Evolutionary conservation across 2,888 invertebrate species (phyloP).

Genomic region (Tetragnatha montana): DNA sequence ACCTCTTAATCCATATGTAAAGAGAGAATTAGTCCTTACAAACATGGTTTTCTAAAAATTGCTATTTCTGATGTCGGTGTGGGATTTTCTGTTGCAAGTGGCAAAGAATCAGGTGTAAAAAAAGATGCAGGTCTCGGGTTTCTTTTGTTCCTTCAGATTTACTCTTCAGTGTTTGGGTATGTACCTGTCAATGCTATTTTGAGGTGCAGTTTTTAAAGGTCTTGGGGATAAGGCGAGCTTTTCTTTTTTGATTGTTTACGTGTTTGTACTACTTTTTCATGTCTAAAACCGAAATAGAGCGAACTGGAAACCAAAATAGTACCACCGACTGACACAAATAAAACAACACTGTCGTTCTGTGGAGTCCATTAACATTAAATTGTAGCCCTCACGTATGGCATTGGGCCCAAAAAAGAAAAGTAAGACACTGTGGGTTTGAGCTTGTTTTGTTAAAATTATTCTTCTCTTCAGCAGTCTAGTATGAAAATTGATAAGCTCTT

Average conservation of each 20-base stretch:
- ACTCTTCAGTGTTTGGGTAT: slow-evolving; percentile 4
- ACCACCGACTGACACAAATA: background rate
- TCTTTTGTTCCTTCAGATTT: slow-evolving; percentile 17
- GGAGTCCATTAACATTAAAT: background rate
- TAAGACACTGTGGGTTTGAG: too few species aligned
- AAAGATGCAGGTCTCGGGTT: background rate
- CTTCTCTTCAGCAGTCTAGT: too few species aligned
- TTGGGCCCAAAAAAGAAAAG: too few species aligned
- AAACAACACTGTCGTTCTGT: background rate
- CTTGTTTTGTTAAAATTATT: too few species aligned
- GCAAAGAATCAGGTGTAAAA: background rate
- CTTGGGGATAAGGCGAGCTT: background rate
- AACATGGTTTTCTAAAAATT: background rate
- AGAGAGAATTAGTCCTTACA: background rate
- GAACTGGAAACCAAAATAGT: slow-evolving; percentile 9
- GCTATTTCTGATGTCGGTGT: background rate
- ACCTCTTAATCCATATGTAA: background rate
- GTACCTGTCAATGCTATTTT: slow-evolving; percentile 15
- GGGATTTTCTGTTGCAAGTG: background rate
- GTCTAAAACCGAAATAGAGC: slow-evolving; percentile 12
- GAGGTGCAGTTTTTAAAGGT: slow-evolving; percentile 3
- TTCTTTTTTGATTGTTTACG: slow-evolving; percentile 4
- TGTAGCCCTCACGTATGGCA: too few species aligned
- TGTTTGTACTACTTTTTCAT: slow-evolving; percentile 8
- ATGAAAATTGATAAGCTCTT: too few species aligned